Conservation (phyloP, 2,888 invertebrate genomes). For the Apamea monoglypha region DNA sequence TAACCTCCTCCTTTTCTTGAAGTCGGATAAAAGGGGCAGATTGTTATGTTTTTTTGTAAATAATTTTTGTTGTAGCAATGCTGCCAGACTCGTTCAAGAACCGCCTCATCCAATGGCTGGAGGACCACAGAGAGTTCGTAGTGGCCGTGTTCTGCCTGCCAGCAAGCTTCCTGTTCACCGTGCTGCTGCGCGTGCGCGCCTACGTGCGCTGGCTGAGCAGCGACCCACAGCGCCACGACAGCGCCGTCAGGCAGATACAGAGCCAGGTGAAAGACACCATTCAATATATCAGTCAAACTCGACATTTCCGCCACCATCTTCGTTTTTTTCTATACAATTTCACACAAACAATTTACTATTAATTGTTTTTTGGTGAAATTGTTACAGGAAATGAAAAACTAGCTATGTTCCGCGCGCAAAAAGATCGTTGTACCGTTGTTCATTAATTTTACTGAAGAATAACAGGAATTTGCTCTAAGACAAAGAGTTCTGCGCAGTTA, state of each 20-base stretch:
- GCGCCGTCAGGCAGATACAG: slow-evolving; percentile 87
- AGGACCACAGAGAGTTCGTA: slow-evolving; percentile 91
- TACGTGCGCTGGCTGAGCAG: slow-evolving; percentile 80
- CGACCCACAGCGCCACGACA: slow-evolving; percentile 83
- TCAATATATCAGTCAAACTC: not conserved
- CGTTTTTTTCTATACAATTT: not conserved
- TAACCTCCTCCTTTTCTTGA: too few species aligned
- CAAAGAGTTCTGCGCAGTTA: too few species aligned
- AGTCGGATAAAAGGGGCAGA: not conserved
- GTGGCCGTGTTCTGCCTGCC: slow-evolving; percentile 92
- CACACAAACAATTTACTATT: not conserved
- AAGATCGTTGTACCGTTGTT: not conserved
- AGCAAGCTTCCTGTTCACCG: slow-evolving; percentile 91
- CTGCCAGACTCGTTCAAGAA: slow-evolving; percentile 74
- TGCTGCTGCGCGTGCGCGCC: slow-evolving; percentile 82
- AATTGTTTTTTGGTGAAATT: not conserved
- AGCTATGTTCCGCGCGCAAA: not conserved
- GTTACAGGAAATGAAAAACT: not conserved
- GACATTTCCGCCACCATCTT: not conserved
- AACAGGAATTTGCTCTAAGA: not conserved
- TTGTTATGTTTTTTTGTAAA: not conserved
- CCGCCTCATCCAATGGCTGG: slow-evolving; percentile 87
- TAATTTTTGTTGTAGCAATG: slow-evolving; percentile 68
- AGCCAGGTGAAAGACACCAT: slow-evolving; percentile 55
- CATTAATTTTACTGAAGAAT: not conserved